A percentile compares a stretch with the other conserved stretches of the same genome.
phyloP scores from a whole-genome alignment of 2,113 vertebrate genomes.

The Anhinga anhinga region DNA sequence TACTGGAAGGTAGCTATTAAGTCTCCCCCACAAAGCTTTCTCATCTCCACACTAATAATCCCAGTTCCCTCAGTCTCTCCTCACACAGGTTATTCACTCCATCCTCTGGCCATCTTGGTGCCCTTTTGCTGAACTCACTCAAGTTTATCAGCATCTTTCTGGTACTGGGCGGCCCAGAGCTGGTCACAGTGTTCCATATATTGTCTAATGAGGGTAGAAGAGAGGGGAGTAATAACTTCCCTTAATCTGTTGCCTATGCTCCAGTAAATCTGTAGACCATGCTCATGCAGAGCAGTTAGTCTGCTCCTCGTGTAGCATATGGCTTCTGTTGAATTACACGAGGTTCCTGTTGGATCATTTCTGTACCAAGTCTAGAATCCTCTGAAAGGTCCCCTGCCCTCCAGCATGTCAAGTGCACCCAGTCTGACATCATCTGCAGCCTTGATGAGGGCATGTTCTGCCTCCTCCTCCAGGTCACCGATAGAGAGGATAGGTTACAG shows the following conservation, averaged over 20 bases:
- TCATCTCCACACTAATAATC: not conserved
- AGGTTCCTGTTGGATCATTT: not conserved
- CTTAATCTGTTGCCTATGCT: not conserved
- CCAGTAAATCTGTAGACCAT: not conserved
- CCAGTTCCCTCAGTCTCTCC: not conserved
- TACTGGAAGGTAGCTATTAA: not conserved
- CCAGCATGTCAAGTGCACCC: not conserved
- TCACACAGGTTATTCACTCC: not conserved
- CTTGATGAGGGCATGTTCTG: not conserved
- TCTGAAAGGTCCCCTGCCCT: not conserved
- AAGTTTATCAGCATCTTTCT: not conserved
- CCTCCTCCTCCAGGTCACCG: not conserved
- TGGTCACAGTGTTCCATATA: not conserved
- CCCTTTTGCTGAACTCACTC: not conserved
- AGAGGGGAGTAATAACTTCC: not conserved
- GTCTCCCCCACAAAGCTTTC: not conserved
- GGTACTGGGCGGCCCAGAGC: not conserved
- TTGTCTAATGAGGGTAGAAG: not conserved
- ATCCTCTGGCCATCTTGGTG: not conserved
- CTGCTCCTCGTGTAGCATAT: not conserved
- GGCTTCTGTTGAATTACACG: not conserved
- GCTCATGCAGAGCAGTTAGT: not conserved
- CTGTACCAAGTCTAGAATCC: not conserved
- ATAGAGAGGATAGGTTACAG: not conserved
- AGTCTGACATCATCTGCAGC: not conserved